Conservation (phyloP, 2,888 invertebrate genomes). For the Drosophila borealis region DNA sequence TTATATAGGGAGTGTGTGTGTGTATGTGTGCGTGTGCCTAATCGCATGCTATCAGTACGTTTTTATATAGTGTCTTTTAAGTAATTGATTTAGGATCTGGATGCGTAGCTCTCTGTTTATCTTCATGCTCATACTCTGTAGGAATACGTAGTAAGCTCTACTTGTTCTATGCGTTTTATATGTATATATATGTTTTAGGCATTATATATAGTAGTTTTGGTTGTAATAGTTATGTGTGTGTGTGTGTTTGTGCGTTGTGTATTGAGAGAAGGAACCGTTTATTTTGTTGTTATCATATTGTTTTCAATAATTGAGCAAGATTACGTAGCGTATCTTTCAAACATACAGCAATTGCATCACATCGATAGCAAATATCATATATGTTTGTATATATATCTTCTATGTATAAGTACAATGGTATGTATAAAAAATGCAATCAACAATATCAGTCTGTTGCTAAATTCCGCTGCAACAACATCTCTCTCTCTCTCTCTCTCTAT, state of each 20-base stretch:
- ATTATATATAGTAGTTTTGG: conserved; percentile 11
- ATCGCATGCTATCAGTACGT: conserved; percentile 43
- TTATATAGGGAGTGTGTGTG: conserved; percentile 7
- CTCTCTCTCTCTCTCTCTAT: conserved; percentile 24
- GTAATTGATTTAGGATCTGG: conserved; percentile 29
- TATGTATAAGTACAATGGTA: conserved; percentile 66
- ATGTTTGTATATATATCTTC: conserved; percentile 37
- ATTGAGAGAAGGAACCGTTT: conserved; percentile 65
- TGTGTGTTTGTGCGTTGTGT: conserved; percentile 29
- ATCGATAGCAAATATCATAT: conserved; percentile 41
- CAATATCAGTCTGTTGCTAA: conserved; percentile 76
- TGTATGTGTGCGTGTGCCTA: conserved; percentile 28
- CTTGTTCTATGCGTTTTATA: conserved; percentile 55
- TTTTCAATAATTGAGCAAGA: conserved; percentile 69
- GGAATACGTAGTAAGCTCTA: conserved; percentile 76
- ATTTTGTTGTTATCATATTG: conserved; percentile 25
- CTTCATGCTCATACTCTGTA: conserved; percentile 42
- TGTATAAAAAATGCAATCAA: conserved; percentile 76
- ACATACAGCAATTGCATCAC: conserved; percentile 23
- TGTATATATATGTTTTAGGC: conserved; percentile 17
- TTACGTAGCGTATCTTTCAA: conserved; percentile 21
- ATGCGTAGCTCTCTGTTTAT: conserved; percentile 17
- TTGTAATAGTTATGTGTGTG: conserved; percentile 24
- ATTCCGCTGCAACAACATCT: conserved; percentile 58
- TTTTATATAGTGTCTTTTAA: conserved; percentile 7